Percentiles rank a stretch among this genome's conserved stretches.
Conservation (phyloP, 2,888 invertebrate species). For the Dryocosmus kuriphilus region DNA sequence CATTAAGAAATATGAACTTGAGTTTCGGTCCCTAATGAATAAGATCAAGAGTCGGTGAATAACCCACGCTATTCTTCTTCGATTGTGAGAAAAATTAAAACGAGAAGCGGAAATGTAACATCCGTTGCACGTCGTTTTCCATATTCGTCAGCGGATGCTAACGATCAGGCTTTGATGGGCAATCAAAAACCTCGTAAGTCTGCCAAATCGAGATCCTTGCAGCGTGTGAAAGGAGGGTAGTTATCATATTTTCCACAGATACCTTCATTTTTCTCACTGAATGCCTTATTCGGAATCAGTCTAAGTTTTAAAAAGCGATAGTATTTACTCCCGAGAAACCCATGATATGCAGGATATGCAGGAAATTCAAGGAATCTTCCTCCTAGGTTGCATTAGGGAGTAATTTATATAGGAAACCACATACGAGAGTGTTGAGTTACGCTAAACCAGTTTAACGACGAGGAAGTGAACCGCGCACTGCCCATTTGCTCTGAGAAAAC, state of each 20-base stretch:
- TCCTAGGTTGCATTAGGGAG: conserved; percentile 5
- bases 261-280: neutral
- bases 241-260: neutral
- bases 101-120: conserved; percentile 25
- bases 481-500: neutral
- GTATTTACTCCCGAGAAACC: neutral
- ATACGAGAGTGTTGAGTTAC: neutral
- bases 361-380: neutral
- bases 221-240: conserved; percentile 6
- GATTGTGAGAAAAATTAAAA: conserved; percentile 30
- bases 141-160: conserved; percentile 33
- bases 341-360: conserved; percentile 2
- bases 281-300: neutral
- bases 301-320: neutral
- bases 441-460: conserved; percentile 8
- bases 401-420: neutral
- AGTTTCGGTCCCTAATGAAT: neutral
- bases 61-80: neutral
- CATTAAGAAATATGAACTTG: no score
- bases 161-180: conserved; percentile 33
- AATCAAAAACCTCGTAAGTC: conserved; percentile 37
- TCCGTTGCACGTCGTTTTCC: conserved; percentile 21
- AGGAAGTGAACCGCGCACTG: neutral
- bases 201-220: conserved; percentile 25
- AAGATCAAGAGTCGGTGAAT: conserved; percentile 11